A percentile compares a stretch with the other conserved stretches of the same genome.
These are phyloP conservation scores for Orgyia antiqua DNA, from an alignment of 2,888 invertebrate genomes.

Conservation along the genomic window DNA sequence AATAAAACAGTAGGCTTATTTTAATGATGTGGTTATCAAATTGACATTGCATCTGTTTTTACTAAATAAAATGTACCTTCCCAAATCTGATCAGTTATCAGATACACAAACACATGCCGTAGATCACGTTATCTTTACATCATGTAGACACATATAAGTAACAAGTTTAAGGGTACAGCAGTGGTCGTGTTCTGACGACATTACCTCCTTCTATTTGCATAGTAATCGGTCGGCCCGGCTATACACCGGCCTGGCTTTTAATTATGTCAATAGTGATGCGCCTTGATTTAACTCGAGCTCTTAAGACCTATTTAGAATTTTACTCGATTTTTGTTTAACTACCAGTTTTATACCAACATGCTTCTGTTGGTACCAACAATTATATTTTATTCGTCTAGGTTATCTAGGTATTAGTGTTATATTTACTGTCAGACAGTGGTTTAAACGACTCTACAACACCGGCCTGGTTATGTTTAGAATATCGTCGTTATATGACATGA, in stretches of 20 bases:
- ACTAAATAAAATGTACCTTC: no score
- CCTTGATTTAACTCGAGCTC: background rate
- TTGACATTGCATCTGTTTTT: background rate
- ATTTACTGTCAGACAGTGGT: no score
- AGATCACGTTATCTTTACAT: constrained; percentile 24
- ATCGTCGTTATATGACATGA: no score
- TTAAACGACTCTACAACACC: no score
- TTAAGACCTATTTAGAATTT: no score
- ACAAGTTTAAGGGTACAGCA: constrained; percentile 18
- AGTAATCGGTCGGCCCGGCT: constrained; percentile 42
- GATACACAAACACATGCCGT: constrained; percentile 12
- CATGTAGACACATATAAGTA: constrained; percentile 25
- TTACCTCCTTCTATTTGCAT: constrained; percentile 59
- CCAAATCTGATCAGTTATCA: constrained; percentile 5
- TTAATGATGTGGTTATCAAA: background rate
- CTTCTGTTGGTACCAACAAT: no score
- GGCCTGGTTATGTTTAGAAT: no score
- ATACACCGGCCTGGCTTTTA: constrained; percentile 50
- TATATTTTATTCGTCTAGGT: no score
- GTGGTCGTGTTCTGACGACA: constrained; percentile 48
- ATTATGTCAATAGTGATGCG: constrained; percentile 31
- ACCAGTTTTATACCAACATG: no score
- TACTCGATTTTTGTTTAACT: no score
- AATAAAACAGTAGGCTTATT: background rate
- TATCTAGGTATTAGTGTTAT: no score